These are phyloP conservation scores for Drosophila hydei DNA, from an alignment of 1,140 invertebrate species.

Conservation along the genomic window DNA sequence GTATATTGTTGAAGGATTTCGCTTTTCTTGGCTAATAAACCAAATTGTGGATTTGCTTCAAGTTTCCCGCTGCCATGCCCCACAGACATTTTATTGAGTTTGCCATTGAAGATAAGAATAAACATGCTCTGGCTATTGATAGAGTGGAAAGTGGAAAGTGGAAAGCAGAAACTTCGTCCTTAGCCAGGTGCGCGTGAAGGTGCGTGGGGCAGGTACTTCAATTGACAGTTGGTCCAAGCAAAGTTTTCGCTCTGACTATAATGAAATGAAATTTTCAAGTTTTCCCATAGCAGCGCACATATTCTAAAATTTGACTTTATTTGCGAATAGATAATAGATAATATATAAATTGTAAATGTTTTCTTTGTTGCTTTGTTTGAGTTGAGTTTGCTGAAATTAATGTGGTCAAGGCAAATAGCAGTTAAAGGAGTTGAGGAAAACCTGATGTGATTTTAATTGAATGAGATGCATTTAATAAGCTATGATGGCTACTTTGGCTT, in stretches of 20 bases:
- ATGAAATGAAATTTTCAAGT: constrained; percentile 30
- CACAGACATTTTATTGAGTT: constrained; percentile 35
- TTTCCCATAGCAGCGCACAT: not conserved
- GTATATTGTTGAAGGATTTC: not conserved
- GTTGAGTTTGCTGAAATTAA: too few relatives aligned
- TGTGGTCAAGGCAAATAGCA: too few relatives aligned
- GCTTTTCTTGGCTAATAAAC: constrained; percentile 40
- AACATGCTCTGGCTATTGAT: constrained; percentile 31
- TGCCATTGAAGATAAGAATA: constrained; percentile 42
- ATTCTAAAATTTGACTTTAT: constrained; percentile 2
- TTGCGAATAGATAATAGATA: constrained; percentile 6
- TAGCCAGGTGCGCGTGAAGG: not conserved
- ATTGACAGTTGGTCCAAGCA: constrained; percentile 20
- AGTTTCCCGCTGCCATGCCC: constrained; percentile 5
- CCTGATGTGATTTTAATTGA: too few relatives aligned
- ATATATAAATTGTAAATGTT: constrained; percentile 3
- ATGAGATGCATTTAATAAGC: too few relatives aligned
- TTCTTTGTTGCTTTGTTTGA: not conserved
- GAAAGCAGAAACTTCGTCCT: not conserved
- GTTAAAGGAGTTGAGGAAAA: too few relatives aligned
- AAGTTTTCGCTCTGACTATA: constrained; percentile 14
- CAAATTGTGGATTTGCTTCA: not conserved
- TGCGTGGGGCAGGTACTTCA: constrained; percentile 11
- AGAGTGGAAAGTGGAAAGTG: not conserved
- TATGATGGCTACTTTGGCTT: too few relatives aligned